phyloP scores from a whole-genome alignment of 2,888 invertebrate species.

The Rhagonycha fulva region DNA sequence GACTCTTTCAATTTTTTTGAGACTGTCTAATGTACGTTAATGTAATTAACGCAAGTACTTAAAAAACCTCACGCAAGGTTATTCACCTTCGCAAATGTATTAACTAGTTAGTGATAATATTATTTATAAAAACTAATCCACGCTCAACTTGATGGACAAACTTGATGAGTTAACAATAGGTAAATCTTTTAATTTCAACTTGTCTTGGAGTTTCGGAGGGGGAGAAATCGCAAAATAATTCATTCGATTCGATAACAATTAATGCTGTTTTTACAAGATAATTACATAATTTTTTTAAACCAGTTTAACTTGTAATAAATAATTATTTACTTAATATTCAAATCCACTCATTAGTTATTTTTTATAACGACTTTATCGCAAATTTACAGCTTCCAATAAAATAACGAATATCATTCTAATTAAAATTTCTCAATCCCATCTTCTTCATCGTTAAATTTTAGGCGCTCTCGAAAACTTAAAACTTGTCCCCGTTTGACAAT shows the following conservation, averaged over 20 bases:
- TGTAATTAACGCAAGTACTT: not conserved
- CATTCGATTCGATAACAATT: not conserved
- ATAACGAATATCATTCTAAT: not conserved
- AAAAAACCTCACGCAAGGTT: not conserved
- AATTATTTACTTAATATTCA: not conserved
- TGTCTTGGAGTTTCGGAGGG: not conserved
- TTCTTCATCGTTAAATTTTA: too few relatives aligned
- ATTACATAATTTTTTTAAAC: not conserved
- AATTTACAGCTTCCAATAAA: not conserved
- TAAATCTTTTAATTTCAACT: not conserved
- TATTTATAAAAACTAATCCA: not conserved
- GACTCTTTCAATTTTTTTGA: not conserved
- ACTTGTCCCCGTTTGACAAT: too few relatives aligned
- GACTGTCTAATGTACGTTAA: not conserved
- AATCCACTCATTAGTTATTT: not conserved
- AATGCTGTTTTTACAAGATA: not conserved
- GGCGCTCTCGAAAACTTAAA: too few relatives aligned
- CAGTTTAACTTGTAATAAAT: not conserved
- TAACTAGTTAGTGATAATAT: not conserved
- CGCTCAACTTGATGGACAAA: not conserved
- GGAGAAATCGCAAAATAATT: not conserved
- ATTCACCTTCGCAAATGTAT: not conserved
- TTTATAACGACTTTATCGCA: not conserved
- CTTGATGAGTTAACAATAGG: not conserved
- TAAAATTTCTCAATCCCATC: not conserved